Evolutionary conservation across 2,797 vertebrate species (phyloP).

Genomic region (Helostoma temminkii): DNA sequence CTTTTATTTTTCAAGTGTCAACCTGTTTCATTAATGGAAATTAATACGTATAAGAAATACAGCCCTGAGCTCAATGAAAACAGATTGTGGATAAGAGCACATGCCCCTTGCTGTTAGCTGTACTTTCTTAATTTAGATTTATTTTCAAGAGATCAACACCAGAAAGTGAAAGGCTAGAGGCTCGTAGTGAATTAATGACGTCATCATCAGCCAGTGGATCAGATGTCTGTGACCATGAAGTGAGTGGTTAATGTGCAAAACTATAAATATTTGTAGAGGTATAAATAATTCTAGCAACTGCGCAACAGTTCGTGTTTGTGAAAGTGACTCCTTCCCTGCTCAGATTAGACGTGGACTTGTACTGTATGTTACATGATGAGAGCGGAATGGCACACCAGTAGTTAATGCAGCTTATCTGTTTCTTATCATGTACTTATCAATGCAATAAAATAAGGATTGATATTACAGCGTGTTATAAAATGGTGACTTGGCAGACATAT

Average conservation of each 20-base stretch:
- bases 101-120: conserved; percentile 4
- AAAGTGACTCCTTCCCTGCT: neutral
- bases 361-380: conserved; percentile 6
- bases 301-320: conserved; percentile 11
- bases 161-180: neutral
- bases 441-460: neutral
- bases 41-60: conserved; percentile 33
- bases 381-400: neutral
- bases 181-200: conserved; percentile 29
- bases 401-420: neutral
- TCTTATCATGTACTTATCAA: neutral
- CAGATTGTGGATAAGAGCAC: conserved; percentile 1
- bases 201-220: conserved; percentile 27
- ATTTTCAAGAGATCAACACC: conserved; percentile 18
- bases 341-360: neutral
- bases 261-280: neutral
- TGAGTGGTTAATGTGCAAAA: neutral
- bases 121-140: conserved; percentile 9
- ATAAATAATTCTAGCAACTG: conserved; percentile 1
- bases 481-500: too few species aligned
- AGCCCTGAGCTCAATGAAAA: conserved; percentile 2
- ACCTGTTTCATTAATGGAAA: conserved; percentile 43
- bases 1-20: conserved; percentile 21
- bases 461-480: conserved; percentile 5
- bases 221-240: conserved; percentile 12